Evolutionary conservation across 2,113 vertebrate species (phyloP).

Genomic region (Amphilophus citrinellus): DNA sequence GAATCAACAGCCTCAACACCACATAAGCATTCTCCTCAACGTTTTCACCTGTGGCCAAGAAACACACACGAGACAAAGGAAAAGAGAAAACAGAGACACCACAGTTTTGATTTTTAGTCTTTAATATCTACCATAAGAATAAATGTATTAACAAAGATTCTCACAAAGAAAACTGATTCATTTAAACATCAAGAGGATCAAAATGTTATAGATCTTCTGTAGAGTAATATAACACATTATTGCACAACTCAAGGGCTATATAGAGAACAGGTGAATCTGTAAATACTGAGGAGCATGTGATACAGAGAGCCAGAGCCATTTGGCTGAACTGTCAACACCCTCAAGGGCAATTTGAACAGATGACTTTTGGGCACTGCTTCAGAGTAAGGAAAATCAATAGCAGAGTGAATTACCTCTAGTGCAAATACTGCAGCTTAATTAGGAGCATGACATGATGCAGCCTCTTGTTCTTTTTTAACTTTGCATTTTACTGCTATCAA

Average conservation of each 20-base stretch:
- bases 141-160: not conserved
- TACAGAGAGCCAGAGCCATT: constrained; percentile 20
- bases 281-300: not conserved
- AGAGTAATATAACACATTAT: not conserved
- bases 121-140: not conserved
- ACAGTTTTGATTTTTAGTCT: not conserved
- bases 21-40: constrained; percentile 97
- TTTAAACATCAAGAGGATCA: not conserved
- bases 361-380: constrained; percentile 15
- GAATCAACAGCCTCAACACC: constrained; percentile 91
- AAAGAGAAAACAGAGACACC: not conserved
- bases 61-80: not conserved
- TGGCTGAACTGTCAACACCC: constrained; percentile 29
- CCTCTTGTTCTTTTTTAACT: constrained; percentile 10
- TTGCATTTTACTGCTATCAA: not conserved
- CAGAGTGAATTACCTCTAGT: constrained; percentile 29
- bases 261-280: not conserved
- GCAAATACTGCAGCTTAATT: constrained; percentile 39
- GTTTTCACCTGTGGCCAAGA: constrained; percentile 87
- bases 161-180: not conserved
- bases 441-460: constrained; percentile 5
- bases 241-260: not conserved
- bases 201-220: not conserved
- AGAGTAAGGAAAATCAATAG: constrained; percentile 53
- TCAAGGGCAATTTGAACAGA: constrained; percentile 40